Conservation (phyloP, 2,888 invertebrate species). For the Pantelozetes paolii region DNA sequence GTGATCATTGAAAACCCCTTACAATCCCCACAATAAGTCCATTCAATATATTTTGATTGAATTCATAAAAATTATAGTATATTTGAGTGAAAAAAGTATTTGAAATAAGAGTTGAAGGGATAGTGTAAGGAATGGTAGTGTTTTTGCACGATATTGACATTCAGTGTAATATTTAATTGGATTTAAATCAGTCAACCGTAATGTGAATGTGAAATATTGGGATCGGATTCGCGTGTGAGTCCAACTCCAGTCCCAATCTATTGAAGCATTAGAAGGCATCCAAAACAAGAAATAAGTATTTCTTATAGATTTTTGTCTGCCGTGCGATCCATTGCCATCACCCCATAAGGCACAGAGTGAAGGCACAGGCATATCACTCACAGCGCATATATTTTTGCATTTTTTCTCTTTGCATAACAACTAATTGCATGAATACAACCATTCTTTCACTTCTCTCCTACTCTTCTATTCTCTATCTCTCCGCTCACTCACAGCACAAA, state of each 20-base stretch:
- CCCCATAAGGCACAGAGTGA: constrained; percentile 12
- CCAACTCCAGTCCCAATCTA: constrained; percentile 25
- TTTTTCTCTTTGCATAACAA: constrained; percentile 33
- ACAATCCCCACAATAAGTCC: too few species aligned
- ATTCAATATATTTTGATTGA: too few species aligned
- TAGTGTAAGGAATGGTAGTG: too few species aligned
- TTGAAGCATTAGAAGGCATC: constrained; percentile 1
- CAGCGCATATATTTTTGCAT: constrained; percentile 13
- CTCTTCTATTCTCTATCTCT: constrained; percentile 21
- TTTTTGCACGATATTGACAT: constrained; percentile 29
- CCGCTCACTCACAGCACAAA: not conserved
- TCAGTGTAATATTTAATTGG: constrained; percentile 30
- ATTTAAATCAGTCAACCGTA: constrained; percentile 35
- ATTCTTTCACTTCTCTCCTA: constrained; percentile 1
- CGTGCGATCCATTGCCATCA: constrained; percentile 26
- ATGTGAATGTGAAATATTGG: constrained; percentile 34
- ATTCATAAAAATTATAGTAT: too few species aligned
- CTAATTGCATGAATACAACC: constrained; percentile 35
- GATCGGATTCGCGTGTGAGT: constrained; percentile 30
- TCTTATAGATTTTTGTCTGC: constrained; percentile 31
- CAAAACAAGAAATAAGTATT: constrained; percentile 22
- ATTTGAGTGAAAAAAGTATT: not conserved
- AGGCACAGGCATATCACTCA: constrained; percentile 2
- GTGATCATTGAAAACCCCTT: too few species aligned
- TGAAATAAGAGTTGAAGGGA: constrained; percentile 8